A percentile compares a stretch with the other conserved stretches of the same genome.
Conservation (phyloP, 2,797 vertebrate genomes). For the Sitta carolinensis region DNA sequence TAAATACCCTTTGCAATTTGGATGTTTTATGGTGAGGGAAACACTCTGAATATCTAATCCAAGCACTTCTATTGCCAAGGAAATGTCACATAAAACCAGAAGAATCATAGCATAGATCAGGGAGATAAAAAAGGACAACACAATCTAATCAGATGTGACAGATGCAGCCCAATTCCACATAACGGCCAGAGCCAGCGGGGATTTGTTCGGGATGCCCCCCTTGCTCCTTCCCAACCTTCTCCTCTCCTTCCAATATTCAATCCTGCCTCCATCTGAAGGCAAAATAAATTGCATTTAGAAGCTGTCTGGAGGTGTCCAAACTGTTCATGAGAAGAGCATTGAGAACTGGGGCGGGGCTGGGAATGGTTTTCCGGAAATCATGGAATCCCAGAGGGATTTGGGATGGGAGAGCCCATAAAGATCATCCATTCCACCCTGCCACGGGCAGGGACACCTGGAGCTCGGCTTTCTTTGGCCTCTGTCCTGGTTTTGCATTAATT, state of each 20-base stretch:
- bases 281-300: background rate
- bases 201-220: background rate
- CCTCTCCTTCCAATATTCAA: background rate
- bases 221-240: background rate
- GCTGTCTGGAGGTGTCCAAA: background rate
- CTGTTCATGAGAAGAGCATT: background rate
- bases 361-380: rapidly evolving
- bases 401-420: background rate
- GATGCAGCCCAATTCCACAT: constrained; percentile 21
- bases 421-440: background rate
- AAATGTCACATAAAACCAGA: constrained; percentile 57
- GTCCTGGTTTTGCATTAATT: too few species aligned
- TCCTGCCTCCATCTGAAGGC: background rate
- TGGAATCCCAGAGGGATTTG: rapidly evolving
- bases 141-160: constrained; percentile 60
- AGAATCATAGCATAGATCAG: constrained; percentile 55
- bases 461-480: background rate
- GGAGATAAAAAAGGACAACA: constrained; percentile 61
- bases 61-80: constrained; percentile 38
- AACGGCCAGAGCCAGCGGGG: background rate
- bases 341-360: background rate
- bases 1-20: constrained; percentile 56
- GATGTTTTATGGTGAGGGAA: constrained; percentile 37
- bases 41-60: constrained; percentile 32
- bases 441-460: background rate